Evolutionary conservation across 2,113 vertebrate species (phyloP).

Genomic region (Gallinago undulata): DNA sequence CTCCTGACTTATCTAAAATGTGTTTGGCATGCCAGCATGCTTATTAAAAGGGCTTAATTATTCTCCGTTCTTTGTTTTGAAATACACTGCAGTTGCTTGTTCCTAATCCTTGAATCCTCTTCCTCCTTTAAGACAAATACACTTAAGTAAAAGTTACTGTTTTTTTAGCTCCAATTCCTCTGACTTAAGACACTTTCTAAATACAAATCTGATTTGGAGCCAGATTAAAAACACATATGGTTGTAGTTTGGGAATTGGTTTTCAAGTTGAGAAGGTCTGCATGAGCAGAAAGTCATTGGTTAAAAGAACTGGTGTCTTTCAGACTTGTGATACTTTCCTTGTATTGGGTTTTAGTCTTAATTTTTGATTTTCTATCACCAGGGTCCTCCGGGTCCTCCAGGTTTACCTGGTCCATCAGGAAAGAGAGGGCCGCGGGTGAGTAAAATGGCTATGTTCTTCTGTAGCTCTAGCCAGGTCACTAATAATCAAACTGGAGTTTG

Average conservation of each 20-base stretch:
- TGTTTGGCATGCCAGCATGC: background rate
- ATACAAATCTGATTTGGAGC: conserved; percentile 15
- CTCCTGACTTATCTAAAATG: background rate
- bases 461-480: background rate
- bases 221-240: background rate
- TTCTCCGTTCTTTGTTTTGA: background rate
- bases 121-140: conserved; percentile 26
- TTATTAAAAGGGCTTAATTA: background rate
- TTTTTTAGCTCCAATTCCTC: conserved; percentile 15
- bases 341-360: background rate
- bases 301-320: background rate
- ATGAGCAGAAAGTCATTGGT: background rate
- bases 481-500: background rate
- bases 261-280: background rate
- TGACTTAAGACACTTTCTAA: conserved; percentile 5
- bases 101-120: conserved; percentile 11
- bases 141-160: conserved; percentile 41
- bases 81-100: background rate
- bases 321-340: background rate
- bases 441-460: conserved; percentile 23
- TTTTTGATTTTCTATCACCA: conserved; percentile 69
- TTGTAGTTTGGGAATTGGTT: background rate
- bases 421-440: conserved; percentile 94
- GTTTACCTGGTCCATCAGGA: conserved; percentile 89
- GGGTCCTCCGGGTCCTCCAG: conserved; percentile 91